Base-by-base conservation (phyloP, 2,113 vertebrate species). In the Silurus glanis region DNA sequence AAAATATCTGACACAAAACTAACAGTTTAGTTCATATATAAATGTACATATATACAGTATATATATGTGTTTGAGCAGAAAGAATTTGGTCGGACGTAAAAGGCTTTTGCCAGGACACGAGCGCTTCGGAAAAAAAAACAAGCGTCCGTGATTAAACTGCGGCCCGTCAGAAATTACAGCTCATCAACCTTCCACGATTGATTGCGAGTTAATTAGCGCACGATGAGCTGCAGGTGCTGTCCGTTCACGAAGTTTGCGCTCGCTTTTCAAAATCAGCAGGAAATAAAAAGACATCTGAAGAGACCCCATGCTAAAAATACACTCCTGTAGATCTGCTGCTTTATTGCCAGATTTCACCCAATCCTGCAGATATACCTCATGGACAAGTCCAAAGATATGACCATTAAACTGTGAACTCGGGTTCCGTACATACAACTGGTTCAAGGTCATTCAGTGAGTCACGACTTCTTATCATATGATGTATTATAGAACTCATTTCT, bases 141-240 rank as follows among this genome's bases (percentile, higher is more conserved):
- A 78, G 25, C 83, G 66, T 55, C 78, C 59, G n/a, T 49, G 37
- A 82, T 49, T 81, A 49, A 72, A 37, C 23, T 72, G 37, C 4
- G n/a, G 9, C 47, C 59, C 81, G 21, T 10, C 37, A 61, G 37
- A 45, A 82, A 72, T 81, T 74, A 25, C 16, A 61, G 64, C 78
- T 82, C 72, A 78, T 78, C 61, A 85, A 23, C 19, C 62, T 58
- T 28, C 56, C 53, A 51, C 75, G 79, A 82, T 82, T 74, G 74
- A 75, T 58, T 76, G 23, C 12, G 64, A 75, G 69, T 75, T 75
- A 86, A 84, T 86, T 85, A 80, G 80, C 81, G 2, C 72, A 51
- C 21, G 5, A 53, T 7, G 67, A 86, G 74, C 47, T n/a, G 86
- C 86, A 89, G 83, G 80, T 87, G 86, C 21, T 75, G 61, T 79